phyloP scores from a whole-genome alignment of 2,888 invertebrate genomes.

The Amorpha juglandis region DNA sequence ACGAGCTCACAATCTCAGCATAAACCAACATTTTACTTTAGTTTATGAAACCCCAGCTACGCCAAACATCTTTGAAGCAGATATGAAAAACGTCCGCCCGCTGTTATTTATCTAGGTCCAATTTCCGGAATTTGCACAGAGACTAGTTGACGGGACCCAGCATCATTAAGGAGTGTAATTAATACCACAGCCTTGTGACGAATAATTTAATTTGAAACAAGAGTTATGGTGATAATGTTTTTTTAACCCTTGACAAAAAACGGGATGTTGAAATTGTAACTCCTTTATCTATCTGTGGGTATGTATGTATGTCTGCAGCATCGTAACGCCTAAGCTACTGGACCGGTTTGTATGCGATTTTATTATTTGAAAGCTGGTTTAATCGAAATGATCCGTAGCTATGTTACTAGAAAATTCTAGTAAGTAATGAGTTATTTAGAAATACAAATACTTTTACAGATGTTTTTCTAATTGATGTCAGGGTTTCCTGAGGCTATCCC shows the following conservation, averaged over 20 bases:
- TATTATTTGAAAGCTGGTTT: too few species aligned
- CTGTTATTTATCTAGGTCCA: conserved; percentile 50
- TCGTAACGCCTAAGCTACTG: too few species aligned
- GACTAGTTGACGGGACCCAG: conserved; percentile 39
- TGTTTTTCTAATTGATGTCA: too few species aligned
- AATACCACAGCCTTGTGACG: conserved; percentile 37
- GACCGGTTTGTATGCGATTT: too few species aligned
- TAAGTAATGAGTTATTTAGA: too few species aligned
- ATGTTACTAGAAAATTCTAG: too few species aligned
- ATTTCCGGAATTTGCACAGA: conserved; percentile 46
- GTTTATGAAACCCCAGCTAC: background rate
- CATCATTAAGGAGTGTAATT: conserved; percentile 53
- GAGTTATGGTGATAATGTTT: background rate
- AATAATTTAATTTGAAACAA: background rate
- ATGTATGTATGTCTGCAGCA: too few species aligned
- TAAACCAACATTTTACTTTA: background rate
- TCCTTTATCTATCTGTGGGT: too few species aligned
- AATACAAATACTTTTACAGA: too few species aligned
- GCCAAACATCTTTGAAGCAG: conserved; percentile 4
- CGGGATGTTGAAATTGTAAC: background rate
- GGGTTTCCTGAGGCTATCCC: too few species aligned
- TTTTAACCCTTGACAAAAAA: background rate
- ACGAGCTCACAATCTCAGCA: background rate
- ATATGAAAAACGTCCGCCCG: conserved; percentile 26
- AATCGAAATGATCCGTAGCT: too few species aligned